Evolutionary conservation across 2,888 invertebrate species (phyloP), one percentile per base, ranked within the genome.

Genomic region (Amiota communis): DNA sequence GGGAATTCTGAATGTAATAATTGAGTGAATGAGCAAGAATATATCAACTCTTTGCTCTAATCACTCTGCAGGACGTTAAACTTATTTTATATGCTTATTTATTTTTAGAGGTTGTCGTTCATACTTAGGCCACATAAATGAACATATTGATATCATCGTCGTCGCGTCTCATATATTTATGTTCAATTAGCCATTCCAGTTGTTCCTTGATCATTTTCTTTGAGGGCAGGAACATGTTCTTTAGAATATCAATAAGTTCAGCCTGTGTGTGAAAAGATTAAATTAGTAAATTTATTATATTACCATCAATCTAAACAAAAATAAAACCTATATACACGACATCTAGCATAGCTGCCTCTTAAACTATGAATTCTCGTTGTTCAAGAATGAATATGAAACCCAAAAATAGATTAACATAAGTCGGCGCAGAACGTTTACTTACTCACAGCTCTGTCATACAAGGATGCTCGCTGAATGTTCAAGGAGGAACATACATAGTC

Each of bases 131-230:
- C 95, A 98, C 96, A 91, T 99, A 99, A 89, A 98, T 96, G 92
- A 98, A 99, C 86, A 96, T 96, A 90, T 98, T 98, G 88, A 98
- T 98, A 90, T 99, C 98, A 83, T 98, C 96, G 86, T 98, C 98
- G 89, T 98, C 98, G 81, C 99, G 93, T 76, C 94, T 92, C 95
- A 99, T 98, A 90, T 98, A 99, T 90, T 98, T 98, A 90, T 99
- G 97, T 91, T 99, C 99, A 79, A 99, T 99, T 63, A 99, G 93
- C 99, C 99, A 99, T 90, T 99, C 99, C 71, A 99, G 93, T 91
- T 99, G 99, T 91, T 99, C 99, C 90, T 99, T 99, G 84, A 99
- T 99, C 95, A 99, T 97, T 91, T 99, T 98, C 90, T 98, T 98
- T 77, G 98, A 97, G 46, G 99, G 99, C 87, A 99, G 91, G 92